Conservation (phyloP, 2,888 invertebrate genomes). For the Strigamia crassipes region DNA sequence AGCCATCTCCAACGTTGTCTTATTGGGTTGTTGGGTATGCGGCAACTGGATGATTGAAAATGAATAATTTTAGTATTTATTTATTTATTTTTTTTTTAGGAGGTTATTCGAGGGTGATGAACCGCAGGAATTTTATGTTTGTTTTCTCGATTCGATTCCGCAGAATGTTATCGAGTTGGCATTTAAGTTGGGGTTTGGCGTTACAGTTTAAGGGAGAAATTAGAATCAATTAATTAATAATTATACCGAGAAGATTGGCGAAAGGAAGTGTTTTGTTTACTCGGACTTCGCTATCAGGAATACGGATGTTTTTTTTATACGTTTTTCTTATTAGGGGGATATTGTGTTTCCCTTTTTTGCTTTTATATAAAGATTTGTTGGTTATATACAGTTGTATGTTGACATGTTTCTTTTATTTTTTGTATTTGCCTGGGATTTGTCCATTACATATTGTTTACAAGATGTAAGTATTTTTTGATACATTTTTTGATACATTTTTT, state of each 20-base stretch:
- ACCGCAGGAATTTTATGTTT: slow-evolving; percentile 80
- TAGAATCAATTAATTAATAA: background rate
- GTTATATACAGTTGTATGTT: background rate
- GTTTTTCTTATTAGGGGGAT: too few relatives aligned
- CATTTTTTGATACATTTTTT: background rate
- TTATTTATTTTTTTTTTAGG: slow-evolving; percentile 60
- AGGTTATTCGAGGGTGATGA: slow-evolving; percentile 77
- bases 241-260: background rate
- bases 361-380: too few relatives aligned
- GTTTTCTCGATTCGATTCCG: slow-evolving; percentile 81
- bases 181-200: slow-evolving; percentile 67
- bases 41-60: too few relatives aligned
- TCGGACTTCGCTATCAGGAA: too few relatives aligned
- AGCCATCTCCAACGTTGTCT: slow-evolving; percentile 59
- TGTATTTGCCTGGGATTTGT: background rate
- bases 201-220: background rate
- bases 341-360: too few relatives aligned
- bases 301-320: too few relatives aligned
- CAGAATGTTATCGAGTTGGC: slow-evolving; percentile 89
- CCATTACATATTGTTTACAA: background rate
- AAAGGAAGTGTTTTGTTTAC: too few relatives aligned
- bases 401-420: background rate
- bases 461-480: background rate
- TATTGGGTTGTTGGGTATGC: slow-evolving; percentile 86
- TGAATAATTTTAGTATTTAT: background rate